A percentile compares a stretch with the other conserved stretches of the same genome.
phyloP scores from a whole-genome alignment of 92 coral and sea anemone genomes.

The Siderastrea siderea region DNA sequence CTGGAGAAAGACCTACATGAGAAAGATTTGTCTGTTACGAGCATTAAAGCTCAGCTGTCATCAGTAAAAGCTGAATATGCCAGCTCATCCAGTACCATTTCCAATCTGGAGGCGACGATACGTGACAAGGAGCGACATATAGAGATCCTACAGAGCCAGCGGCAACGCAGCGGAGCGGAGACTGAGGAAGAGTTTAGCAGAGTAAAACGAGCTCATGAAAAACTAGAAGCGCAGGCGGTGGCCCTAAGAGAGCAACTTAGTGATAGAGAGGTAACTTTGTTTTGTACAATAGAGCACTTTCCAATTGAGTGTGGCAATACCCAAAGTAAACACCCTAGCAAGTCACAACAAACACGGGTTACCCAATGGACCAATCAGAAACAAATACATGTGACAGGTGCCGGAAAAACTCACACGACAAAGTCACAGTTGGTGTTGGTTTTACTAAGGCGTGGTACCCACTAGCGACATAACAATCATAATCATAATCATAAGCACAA shows the following conservation, averaged over 20 bases:
- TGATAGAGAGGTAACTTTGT: constrained; percentile 69
- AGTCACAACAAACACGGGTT: too few relatives aligned
- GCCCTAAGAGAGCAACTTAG: constrained; percentile 78
- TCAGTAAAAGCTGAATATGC: constrained; percentile 86
- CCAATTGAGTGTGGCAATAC: too few relatives aligned
- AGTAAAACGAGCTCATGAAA: constrained; percentile 76
- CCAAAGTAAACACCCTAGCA: too few relatives aligned
- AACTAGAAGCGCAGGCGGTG: constrained; percentile 77
- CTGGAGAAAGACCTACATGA: constrained; percentile 91
- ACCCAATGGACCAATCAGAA: too few relatives aligned
- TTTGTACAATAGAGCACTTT: too few relatives aligned
- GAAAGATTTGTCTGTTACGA: constrained; percentile 71
- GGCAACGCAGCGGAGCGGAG: constrained; percentile 82
- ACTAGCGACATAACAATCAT: too few relatives aligned
- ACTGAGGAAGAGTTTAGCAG: constrained; percentile 76
- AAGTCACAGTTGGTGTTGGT: too few relatives aligned
- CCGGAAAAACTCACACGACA: too few relatives aligned
- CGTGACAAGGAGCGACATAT: constrained; percentile 92
- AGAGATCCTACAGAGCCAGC: constrained; percentile 80
- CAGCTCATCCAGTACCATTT: constrained; percentile 81
- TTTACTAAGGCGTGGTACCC: too few relatives aligned
- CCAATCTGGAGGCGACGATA: constrained; percentile 84
- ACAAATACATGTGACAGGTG: too few relatives aligned
- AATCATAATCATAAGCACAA: too few relatives aligned
- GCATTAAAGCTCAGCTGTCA: constrained; percentile 77